Conservation (phyloP, 2,113 vertebrate genomes). For the Colistium nudipinnis region DNA sequence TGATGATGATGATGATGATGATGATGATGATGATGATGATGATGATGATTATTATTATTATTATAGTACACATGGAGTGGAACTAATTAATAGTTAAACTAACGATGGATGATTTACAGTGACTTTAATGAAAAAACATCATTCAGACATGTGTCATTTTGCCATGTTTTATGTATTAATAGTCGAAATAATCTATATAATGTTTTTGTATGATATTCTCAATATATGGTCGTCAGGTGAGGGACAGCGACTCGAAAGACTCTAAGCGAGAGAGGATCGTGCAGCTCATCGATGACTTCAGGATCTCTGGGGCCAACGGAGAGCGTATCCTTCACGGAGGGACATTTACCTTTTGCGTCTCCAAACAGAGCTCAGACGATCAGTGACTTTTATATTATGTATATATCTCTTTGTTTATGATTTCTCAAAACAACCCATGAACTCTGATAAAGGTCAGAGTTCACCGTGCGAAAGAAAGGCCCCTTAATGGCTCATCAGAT, state of each 20-base stretch:
- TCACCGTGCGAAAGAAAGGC: background rate
- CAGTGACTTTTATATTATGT: background rate
- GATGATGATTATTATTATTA: too few relatives aligned
- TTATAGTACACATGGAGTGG: background rate
- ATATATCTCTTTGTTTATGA: background rate
- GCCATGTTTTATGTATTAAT: background rate
- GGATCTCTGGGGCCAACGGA: slow-evolving; percentile 90
- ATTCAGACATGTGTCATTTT: background rate
- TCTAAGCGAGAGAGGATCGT: slow-evolving; percentile 93
- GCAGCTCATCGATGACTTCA: slow-evolving; percentile 96
- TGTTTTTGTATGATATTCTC: slow-evolving; percentile 60
- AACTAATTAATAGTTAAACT: too few relatives aligned
- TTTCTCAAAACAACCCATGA: background rate
- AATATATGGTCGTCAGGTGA: slow-evolving; percentile 81
- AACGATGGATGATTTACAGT: too few relatives aligned
- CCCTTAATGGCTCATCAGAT: slow-evolving; percentile 79
- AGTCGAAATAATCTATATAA: background rate
- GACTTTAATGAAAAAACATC: too few relatives aligned
- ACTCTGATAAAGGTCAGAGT: too few relatives aligned
- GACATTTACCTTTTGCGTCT: too few relatives aligned
- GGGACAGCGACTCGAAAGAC: slow-evolving; percentile 92
- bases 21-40: too few relatives aligned
- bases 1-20: too few relatives aligned
- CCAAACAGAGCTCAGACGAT: too few relatives aligned
- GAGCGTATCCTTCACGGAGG: slow-evolving; percentile 89